Evolutionary conservation across 2,797 vertebrate species (phyloP).

Genomic region (Halcyon smyrnensis): DNA sequence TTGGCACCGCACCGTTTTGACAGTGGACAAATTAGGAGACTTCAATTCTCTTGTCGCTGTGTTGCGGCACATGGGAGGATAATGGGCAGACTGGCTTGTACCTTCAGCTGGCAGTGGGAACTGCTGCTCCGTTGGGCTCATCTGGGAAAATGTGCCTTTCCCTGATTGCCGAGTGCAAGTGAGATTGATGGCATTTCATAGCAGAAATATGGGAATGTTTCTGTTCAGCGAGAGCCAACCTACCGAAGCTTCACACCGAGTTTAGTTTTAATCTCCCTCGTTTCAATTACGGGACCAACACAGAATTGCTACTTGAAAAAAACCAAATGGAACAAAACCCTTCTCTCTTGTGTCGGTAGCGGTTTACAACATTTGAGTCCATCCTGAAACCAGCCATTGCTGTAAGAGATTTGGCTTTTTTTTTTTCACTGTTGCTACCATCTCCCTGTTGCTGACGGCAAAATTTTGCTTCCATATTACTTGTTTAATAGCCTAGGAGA

Average conservation of each 20-base stretch:
- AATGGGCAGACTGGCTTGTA: neutral
- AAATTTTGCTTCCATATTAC: neutral
- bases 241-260: accelerated
- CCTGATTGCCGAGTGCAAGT: neutral
- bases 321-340: neutral
- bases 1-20: neutral
- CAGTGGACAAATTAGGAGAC: neutral
- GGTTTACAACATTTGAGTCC: neutral
- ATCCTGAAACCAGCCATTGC: neutral
- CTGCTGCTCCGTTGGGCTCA: neutral
- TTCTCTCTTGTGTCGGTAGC: neutral
- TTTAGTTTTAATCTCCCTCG: slow-evolving; percentile 26
- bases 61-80: neutral
- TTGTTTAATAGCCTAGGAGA: neutral
- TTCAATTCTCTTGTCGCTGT: accelerated
- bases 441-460: neutral
- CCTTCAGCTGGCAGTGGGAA: neutral
- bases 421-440: neutral
- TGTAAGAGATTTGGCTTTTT: neutral
- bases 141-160: neutral
- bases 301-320: neutral
- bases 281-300: slow-evolving; percentile 9
- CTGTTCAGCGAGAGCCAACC: slow-evolving; percentile 16
- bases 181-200: slow-evolving; percentile 33
- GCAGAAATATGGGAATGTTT: slow-evolving; percentile 27